A percentile compares a stretch with the other conserved stretches of the same genome.
These are phyloP conservation scores for Oryctes rhinoceros DNA, from an alignment of 1,140 invertebrate genomes.

Conservation along the genomic window DNA sequence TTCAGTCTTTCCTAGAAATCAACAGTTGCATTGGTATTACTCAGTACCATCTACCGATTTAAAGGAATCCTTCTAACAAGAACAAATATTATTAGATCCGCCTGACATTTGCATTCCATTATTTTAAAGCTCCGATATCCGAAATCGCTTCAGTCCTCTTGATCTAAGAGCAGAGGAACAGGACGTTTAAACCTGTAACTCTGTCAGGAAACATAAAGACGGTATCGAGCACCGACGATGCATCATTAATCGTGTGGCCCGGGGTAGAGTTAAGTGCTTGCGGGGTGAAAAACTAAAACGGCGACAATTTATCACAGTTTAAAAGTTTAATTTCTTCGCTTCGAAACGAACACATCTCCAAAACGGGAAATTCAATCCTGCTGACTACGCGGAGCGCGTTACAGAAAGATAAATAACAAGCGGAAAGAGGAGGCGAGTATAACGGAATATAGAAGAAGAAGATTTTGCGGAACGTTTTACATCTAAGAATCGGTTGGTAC, in stretches of 20 bases:
- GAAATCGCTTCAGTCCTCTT: too few relatives aligned
- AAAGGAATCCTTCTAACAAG: too few relatives aligned
- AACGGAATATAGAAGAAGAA: too few relatives aligned
- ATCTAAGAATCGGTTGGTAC: not conserved
- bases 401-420: not conserved
- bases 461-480: not conserved
- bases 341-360: constrained; percentile 1
- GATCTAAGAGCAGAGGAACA: too few relatives aligned
- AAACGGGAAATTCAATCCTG: constrained; percentile 8
- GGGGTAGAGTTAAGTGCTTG: not conserved
- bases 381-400: not conserved
- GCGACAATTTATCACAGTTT: constrained; percentile 4
- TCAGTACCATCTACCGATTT: too few relatives aligned
- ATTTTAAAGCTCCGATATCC: too few relatives aligned
- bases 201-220: not conserved
- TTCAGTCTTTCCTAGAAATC: too few relatives aligned
- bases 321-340: constrained; percentile 2
- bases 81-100: too few relatives aligned
- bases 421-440: not conserved
- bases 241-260: not conserved
- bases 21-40: too few relatives aligned
- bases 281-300: not conserved
- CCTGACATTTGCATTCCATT: too few relatives aligned
- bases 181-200: not conserved
- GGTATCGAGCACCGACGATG: not conserved